Percentiles rank a stretch among this genome's conserved stretches.
Evolutionary conservation across 1,140 invertebrate genomes (phyloP).

Genomic region (Aphis craccivora): DNA sequence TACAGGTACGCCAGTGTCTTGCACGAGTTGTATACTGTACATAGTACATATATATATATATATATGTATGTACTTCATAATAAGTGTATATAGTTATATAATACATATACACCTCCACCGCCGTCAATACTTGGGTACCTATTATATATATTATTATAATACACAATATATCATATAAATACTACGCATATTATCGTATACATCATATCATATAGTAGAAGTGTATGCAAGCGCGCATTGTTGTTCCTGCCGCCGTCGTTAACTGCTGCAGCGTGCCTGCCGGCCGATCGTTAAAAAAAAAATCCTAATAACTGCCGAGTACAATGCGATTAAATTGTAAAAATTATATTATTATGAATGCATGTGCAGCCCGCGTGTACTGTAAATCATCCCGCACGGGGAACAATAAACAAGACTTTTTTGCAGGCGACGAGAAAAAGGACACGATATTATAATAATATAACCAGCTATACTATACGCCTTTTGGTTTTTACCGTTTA

Average conservation of each 20-base stretch:
- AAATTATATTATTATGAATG: conserved; percentile 33
- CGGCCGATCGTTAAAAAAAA: conserved; percentile 42
- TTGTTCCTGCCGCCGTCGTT: neutral
- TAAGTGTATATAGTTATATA: neutral
- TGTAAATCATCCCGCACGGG: neutral
- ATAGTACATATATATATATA: neutral
- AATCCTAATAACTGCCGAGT: conserved; percentile 40
- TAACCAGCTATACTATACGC: neutral
- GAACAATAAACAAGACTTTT: neutral
- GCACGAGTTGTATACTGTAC: neutral
- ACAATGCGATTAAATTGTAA: conserved; percentile 51
- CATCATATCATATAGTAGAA: neutral
- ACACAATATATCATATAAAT: conserved; percentile 7
- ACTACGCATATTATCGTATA: conserved; percentile 4
- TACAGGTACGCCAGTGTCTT: neutral
- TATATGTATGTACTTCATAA: neutral
- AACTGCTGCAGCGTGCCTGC: neutral
- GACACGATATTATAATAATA: neutral
- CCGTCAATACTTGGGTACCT: no score
- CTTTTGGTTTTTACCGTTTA: conserved; percentile 3
- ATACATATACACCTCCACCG: no score
- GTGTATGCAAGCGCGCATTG: neutral
- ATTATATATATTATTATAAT: neutral
- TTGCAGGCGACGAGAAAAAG: neutral
- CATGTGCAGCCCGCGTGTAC: neutral